These are phyloP conservation scores for Syndactyla subalaris DNA, from an alignment of 2,797 vertebrate species.

Conservation along the genomic window DNA sequence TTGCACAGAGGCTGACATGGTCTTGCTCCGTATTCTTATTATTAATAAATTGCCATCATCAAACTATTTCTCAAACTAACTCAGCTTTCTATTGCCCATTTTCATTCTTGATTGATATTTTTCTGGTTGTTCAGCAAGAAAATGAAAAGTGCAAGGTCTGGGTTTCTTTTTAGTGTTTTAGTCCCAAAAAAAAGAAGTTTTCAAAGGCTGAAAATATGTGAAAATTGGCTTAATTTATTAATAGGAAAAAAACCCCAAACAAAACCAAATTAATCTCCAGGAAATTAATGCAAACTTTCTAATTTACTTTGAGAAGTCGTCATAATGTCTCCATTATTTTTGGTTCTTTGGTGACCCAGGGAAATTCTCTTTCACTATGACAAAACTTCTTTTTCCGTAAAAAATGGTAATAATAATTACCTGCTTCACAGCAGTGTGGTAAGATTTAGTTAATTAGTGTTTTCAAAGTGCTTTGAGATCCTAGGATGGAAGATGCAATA, in stretches of 20 bases:
- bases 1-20: not conserved
- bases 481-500: slow-evolving; percentile 69
- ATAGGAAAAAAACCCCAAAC: not conserved
- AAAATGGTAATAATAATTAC: slow-evolving; percentile 63
- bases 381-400: slow-evolving; percentile 32
- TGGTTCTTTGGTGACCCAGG: slow-evolving; percentile 31
- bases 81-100: slow-evolving; percentile 14
- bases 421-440: slow-evolving; percentile 54
- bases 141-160: not conserved
- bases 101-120: slow-evolving; percentile 37
- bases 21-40: not conserved
- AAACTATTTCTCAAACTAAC: slow-evolving; percentile 19
- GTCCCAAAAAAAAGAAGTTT: not conserved
- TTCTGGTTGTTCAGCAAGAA: slow-evolving; percentile 21
- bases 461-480: slow-evolving; percentile 70
- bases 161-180: not conserved
- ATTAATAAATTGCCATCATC: slow-evolving; percentile 16
- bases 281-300: slow-evolving; percentile 14
- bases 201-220: not conserved
- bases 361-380: slow-evolving; percentile 37
- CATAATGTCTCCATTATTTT: slow-evolving; percentile 27
- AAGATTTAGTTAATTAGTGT: slow-evolving; percentile 66
- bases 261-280: slow-evolving; percentile 27
- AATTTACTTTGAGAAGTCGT: slow-evolving; percentile 43
- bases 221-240: slow-evolving; percentile 11